Conservation (phyloP, 1,140 invertebrate genomes). For the Harlomillsia oculata region DNA sequence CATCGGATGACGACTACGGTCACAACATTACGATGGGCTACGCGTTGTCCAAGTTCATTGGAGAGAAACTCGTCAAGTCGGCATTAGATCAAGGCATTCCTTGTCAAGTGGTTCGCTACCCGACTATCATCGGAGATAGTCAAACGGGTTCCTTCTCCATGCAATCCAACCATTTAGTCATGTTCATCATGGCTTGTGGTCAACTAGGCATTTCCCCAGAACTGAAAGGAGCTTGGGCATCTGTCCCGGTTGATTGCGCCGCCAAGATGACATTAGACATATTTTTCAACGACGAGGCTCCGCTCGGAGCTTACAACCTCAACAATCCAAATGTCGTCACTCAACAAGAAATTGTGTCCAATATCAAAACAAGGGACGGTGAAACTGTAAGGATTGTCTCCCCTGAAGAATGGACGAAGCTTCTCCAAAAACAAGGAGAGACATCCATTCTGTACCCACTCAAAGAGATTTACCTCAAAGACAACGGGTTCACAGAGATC, state of each 20-base stretch:
- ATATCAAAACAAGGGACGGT: background rate
- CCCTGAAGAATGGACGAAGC: background rate
- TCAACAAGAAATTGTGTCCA: background rate
- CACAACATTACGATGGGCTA: background rate
- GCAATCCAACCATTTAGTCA: constrained; percentile 15
- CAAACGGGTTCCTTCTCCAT: constrained; percentile 6
- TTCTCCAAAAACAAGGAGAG: background rate
- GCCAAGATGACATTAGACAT: constrained; percentile 1
- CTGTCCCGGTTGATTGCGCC: constrained; percentile 7
- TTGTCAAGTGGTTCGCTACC: constrained; percentile 6
- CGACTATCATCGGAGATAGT: constrained; percentile 8
- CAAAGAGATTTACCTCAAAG: background rate
- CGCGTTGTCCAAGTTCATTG: constrained; percentile 5
- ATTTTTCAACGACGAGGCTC: constrained; percentile 11
- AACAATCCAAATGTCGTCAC: background rate
- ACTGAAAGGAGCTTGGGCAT: background rate
- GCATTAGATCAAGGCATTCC: constrained; percentile 5
- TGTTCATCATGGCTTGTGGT: constrained; percentile 8
- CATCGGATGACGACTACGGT: background rate
- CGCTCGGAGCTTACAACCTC: constrained; percentile 3
- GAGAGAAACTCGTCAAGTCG: constrained; percentile 7
- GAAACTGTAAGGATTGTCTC: background rate
- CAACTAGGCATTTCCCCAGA: constrained; percentile 4
- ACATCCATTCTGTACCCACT: background rate
- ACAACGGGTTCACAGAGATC: background rate